Base-by-base conservation (phyloP, 1,140 invertebrate genomes). In the Drosophila malerkotliana region DNA sequence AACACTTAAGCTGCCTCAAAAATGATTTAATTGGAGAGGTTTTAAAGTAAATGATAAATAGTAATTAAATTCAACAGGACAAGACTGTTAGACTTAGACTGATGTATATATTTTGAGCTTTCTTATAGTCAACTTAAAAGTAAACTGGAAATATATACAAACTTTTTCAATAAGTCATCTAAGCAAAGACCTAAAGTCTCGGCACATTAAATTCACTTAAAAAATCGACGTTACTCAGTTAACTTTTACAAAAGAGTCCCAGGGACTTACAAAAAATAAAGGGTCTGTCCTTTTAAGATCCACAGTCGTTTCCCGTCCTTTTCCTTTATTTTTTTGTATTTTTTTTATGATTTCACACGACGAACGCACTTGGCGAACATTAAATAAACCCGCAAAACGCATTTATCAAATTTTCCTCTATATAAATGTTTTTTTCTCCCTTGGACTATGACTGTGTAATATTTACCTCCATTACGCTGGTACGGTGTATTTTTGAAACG, bases 361-460 rank as follows among this genome's bases (percentile, higher is more conserved):
- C 87, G 81, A 78, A 85, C 81, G 81, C 82, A 87, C 69, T 85
- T 78, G 83, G 78, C 78, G 74, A 64, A 72, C 82, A 85, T 85
- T 85, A 85, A 85, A 88, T 88, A 78, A 85, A 55, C 83, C 74
- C 81, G 55, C 80, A 82, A 87, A 78, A 85, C 75, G 75, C 82
- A 85, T 85, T 85, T 85, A 85, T 85, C 82, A 85, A 87, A 87
- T 79, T 85, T 82, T 64, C 62, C 34, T 81, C 75, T 71, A 78
- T 72, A 78, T 75, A 82, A 68, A 82, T 71, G 55, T 30, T 67
- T 61, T 60, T 66, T 47, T 56, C 55, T 55, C 39, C 48, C n/a
- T 44, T 24, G 32, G 55, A 62, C 71, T 37, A 28, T 44, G 54
- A 67, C 61, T 62, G 44, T 44, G 73, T 57, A 60, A 47, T 73